Evolutionary conservation across 2,113 vertebrate genomes (phyloP), one percentile per base, ranked within the genome.

Genomic region (Rhinoptilus africanus): DNA sequence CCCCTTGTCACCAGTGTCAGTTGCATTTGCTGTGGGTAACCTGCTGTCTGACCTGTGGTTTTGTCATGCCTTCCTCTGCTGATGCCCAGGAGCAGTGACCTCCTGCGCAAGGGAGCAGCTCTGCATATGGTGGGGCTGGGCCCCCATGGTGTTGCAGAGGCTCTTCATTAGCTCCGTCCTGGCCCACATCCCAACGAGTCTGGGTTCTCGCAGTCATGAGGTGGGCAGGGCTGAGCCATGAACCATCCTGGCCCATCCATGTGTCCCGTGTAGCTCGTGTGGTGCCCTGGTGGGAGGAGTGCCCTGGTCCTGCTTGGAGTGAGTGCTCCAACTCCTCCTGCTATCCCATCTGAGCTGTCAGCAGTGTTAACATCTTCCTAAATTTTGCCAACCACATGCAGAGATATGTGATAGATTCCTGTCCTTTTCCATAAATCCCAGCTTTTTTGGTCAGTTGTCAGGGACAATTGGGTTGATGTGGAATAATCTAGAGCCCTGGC

Each of bases 171-270:
- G 14, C 34, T 59, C 48, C n/a, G 32, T 56, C 21, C 27, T 85
- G 10, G 4, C 54, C 10, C 24, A 2, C 11, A 8, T 35, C 41
- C 28, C 4, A 4, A 24, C 0, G 2, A 51, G 17, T 3, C 54
- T 6, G 32, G 62, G 45, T 19, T 17, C 51, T 80, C 1, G 0
- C 50, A 39, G 56, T 8, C 2, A 0, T 8, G 14, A 2, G 0
- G 37, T 5, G 3, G 69, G 28, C n/a, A 54, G 22, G 43, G 17
- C 10, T 9, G 12, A 87, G 14, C 35, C 18, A 1, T 5, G 22
- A 54, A 27, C 48, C 30, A 14, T 35, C n/a, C 47, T 63, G 39
- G 19, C 35, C 41, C 6, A 0, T 48, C 62, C 5, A 0, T 21
- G 24, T 19, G 24, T 47, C 24, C 45, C 1, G 0, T 4, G 37